These are phyloP conservation scores for Zoanthus solanderi DNA, from an alignment of 92 coral and sea anemone species.

Conservation along the genomic window DNA sequence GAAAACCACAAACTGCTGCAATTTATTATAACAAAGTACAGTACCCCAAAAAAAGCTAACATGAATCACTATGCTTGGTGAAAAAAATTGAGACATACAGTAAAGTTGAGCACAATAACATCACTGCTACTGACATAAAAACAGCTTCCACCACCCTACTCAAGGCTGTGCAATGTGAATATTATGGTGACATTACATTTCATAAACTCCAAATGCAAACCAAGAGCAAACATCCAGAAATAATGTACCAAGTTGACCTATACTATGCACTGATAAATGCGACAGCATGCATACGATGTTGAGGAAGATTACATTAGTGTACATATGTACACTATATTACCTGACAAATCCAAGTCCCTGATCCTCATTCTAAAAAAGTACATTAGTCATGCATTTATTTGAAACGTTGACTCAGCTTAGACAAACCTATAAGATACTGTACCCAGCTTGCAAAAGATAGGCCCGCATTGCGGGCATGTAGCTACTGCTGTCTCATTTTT, in stretches of 20 bases:
- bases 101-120: neutral
- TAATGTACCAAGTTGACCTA: slow-evolving; percentile 26
- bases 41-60: slow-evolving; percentile 55
- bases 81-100: neutral
- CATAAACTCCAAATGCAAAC: neutral
- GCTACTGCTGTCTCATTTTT: no score
- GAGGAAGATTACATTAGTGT: slow-evolving; percentile 4
- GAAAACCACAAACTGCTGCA: neutral
- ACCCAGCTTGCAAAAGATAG: no score
- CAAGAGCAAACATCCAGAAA: slow-evolving; percentile 10
- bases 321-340: neutral
- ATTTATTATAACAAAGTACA: no score
- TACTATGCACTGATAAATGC: slow-evolving; percentile 16
- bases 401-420: slow-evolving; percentile 8
- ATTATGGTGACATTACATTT: slow-evolving; percentile 38
- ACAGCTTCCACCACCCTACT: slow-evolving; percentile 50
- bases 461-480: no score
- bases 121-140: slow-evolving; percentile 62
- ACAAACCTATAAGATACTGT: slow-evolving; percentile 25
- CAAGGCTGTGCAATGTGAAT: slow-evolving; percentile 53
- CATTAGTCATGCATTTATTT: slow-evolving; percentile 26
- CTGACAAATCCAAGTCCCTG: slow-evolving; percentile 19
- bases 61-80: slow-evolving; percentile 45
- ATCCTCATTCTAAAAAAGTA: slow-evolving; percentile 27
- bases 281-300: slow-evolving; percentile 20